These are phyloP conservation scores for Telmatochromis bifrenatus DNA, from an alignment of 2,113 vertebrate species.

Conservation along the genomic window DNA sequence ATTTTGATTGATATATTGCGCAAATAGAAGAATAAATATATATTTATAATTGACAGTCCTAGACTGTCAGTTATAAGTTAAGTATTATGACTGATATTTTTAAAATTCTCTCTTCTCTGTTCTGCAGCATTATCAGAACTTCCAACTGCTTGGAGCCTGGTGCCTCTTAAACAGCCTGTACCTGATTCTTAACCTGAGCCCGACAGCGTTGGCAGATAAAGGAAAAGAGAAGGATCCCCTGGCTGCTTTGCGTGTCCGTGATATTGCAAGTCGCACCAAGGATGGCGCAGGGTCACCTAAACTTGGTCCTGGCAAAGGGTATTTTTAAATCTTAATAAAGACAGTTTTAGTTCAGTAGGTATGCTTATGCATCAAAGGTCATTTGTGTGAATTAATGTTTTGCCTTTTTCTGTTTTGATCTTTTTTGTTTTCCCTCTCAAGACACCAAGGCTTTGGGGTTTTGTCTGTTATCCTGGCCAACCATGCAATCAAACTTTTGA, in stretches of 20 bases:
- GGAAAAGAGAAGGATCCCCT: conserved; percentile 97
- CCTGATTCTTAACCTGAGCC: conserved; percentile 95
- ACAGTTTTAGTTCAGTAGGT: background rate
- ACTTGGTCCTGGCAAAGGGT: conserved; percentile 95
- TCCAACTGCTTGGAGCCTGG: conserved; percentile 96
- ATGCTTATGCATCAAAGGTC: background rate
- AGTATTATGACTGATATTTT: background rate
- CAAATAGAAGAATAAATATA: background rate
- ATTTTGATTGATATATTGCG: background rate
- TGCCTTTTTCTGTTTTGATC: background rate
- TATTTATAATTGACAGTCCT: background rate
- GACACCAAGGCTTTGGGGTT: conserved; percentile 96
- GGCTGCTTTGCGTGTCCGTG: conserved; percentile 90
- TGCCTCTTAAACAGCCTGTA: conserved; percentile 96
- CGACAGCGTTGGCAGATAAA: conserved; percentile 93
- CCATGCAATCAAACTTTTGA: conserved; percentile 90
- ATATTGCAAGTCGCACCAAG: conserved; percentile 90
- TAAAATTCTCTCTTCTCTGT: background rate
- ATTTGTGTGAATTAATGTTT: background rate
- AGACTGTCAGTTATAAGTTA: background rate
- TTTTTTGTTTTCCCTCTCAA: conserved; percentile 22
- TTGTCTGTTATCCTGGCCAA: conserved; percentile 94
- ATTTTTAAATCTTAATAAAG: background rate
- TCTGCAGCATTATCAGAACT: conserved; percentile 95
- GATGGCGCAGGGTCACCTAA: conserved; percentile 96